phyloP scores from a whole-genome alignment of 2,888 invertebrate genomes.

The Caenorhabditis sp. region DNA sequence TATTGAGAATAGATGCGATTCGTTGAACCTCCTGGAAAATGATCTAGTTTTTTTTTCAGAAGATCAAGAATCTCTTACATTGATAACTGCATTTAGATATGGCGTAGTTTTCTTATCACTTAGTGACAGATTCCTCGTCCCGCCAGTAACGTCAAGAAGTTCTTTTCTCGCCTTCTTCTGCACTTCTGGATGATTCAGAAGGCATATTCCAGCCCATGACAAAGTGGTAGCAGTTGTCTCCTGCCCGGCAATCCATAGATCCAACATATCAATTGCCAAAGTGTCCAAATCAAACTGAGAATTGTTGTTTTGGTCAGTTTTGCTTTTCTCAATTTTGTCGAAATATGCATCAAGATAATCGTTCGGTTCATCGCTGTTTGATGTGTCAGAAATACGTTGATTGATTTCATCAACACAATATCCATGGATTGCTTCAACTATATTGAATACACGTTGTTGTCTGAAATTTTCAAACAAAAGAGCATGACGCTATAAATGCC shows the following conservation, averaged over 20 bases:
- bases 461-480: background rate
- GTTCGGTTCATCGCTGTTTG: slow-evolving; percentile 27
- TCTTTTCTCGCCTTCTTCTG: no score
- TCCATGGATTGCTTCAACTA: slow-evolving; percentile 10
- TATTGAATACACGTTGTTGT: background rate
- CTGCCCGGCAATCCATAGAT: slow-evolving; percentile 50
- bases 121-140: no score
- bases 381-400: slow-evolving; percentile 17
- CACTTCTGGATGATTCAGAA: slow-evolving; percentile 26
- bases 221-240: slow-evolving; percentile 51
- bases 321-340: slow-evolving; percentile 36
- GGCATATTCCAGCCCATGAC: slow-evolving; percentile 32
- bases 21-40: slow-evolving; percentile 38
- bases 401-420: slow-evolving; percentile 21
- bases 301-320: background rate
- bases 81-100: background rate
- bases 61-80: background rate
- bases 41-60: background rate
- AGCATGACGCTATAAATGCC: background rate
- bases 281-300: slow-evolving; percentile 10
- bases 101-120: background rate
- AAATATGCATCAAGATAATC: slow-evolving; percentile 50
- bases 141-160: no score
- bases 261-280: slow-evolving; percentile 35
- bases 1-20: slow-evolving; percentile 39